Base-by-base conservation (phyloP, 2,888 invertebrate species). In the Blastobasis lacticolella region DNA sequence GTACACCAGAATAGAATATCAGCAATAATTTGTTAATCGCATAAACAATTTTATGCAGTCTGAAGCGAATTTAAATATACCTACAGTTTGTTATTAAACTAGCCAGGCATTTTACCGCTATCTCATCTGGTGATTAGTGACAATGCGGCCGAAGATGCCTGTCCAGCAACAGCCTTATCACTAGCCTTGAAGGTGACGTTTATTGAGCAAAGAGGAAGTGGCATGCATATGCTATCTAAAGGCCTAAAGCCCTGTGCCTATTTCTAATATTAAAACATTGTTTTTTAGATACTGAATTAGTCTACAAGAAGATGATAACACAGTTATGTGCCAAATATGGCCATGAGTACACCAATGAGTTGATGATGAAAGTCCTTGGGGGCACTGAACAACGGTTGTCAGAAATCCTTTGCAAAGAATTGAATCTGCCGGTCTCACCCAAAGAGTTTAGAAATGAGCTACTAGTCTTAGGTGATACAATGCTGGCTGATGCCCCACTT, bases 321-420 rank as follows among this genome's bases (percentile, higher is more conserved):
- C 89, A 90, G 63, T 90, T 95, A 59, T 92, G 93, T 61, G 90
- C 90, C 42, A 88, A 90, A 58, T 95, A 92, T 78, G 94, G 94
- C 5, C 94, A 94, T 67, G 74, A 85, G 43, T 97, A 95, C 80
- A 94, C 95, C 0, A 91, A 92, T 70, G 94, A 95, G 57, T 82
- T 96, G 55, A 94, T 95, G 77, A 90, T 92, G 78, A 92, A 92
- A 75, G 87, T 95, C 9, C 90, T 95, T 64, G 96, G 96, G 6
- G 92, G 93, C 38, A 92, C 92, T 2, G 94, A 94, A 69, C 88
- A 87, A 62, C 91, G 92, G 40, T 89, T 93, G 4, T 92, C 93
- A 1, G 90, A 90, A 78, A 92, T 93, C 49, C 89, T 94, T 49
- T 90, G 94, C 49, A 84, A 88, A 57, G 93, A 93, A 62, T 82